Base-by-base conservation (phyloP, 2,888 invertebrate species). In the Morpho helenor region DNA sequence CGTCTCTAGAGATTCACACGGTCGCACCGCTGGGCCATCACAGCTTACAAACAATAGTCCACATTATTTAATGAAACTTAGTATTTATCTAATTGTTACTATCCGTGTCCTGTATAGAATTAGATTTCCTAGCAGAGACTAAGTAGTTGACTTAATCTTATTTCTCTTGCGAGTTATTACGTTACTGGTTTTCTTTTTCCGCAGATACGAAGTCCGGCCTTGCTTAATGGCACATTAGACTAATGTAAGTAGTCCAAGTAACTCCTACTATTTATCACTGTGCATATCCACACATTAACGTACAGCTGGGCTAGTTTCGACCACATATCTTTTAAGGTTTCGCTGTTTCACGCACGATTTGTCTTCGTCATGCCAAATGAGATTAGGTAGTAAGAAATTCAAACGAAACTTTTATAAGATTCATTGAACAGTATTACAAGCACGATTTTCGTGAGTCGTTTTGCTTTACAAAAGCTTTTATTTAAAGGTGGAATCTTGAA, bases 291-390 rank as follows among this genome's bases (percentile, higher is more conserved):
- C 48, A 42, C 52, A 50, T 56, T 47, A 45, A 48, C 7, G 46
- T 42, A 45, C 45, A 8, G 7, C 16, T 47, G 10, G 49, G 49
- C 52, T 50, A 53, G 31, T 60, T 53, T 59, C 42, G 42, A 48
- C 23, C n/a, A 48, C 54, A 22, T 52, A 41, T 47, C 44, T 50
- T 61, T 61, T 57, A 52, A 52, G 57, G 57, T 57, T 48, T 49
- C 52, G 57, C 49, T 39, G 44, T 70, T 68, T 72, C 66, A 64
- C 58, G 67, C 48, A 56, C 64, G 66, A 75, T 78, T 77, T 69
- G 66, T 79, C 75, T 77, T 76, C 69, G 73, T 78, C 66, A 67
- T 52, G 44, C 53, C 54, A 62, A 66, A 67, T 68, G 66, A 68
- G 67, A 71, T 49, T 56, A 55, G n/a, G 22, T 23, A 22, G 49